Evolutionary conservation across 2,888 invertebrate genomes (phyloP), one percentile per base, ranked within the genome.

Genomic region (Hydriomena furcata): DNA sequence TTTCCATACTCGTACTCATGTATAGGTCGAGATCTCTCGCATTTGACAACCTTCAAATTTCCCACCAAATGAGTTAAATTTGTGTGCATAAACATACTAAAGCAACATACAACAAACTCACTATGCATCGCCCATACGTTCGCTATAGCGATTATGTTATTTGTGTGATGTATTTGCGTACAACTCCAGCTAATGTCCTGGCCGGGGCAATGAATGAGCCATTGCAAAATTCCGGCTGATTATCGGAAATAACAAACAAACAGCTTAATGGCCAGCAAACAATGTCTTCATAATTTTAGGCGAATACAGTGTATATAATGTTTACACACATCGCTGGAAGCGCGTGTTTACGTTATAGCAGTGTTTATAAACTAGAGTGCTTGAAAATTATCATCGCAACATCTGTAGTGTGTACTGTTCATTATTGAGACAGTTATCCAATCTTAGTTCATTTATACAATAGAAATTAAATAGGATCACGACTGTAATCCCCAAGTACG

Each of bases 331-430:
- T 62, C 41, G 67, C 65, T 75, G 61, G 70, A 69, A 73, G 70
- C 71, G 73, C 68, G 60, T 83, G 85, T 86, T 85, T 86, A 84
- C 74, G 75, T 80, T 79, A 74, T 65, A 69, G 70, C 71, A 57
- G 52, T 84, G 82, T 84, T 85, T 85, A 81, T 82, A 83, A 84
- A 84, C 80, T 72, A 56, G 44, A 61, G 55, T 58, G 65, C 63
- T 69, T 62, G 48, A 63, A 63, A 72, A 59, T 74, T 73, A 79
- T 77, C 67, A 71, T 60, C 64, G 49, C 48, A 53, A 54, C 50
- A 47, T 55, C 42, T 45, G 52, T 59, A 32, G 38, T 13, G 7
- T 35, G 34, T 42, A 23, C 25, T 8, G 20, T 42, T 36, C 30
- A 55, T 38, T 49, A 49, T 40, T 25, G 38, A 45, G 35, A 41